Evolutionary conservation across 2,113 vertebrate species (phyloP).

Genomic region (Athene cunicularia): DNA sequence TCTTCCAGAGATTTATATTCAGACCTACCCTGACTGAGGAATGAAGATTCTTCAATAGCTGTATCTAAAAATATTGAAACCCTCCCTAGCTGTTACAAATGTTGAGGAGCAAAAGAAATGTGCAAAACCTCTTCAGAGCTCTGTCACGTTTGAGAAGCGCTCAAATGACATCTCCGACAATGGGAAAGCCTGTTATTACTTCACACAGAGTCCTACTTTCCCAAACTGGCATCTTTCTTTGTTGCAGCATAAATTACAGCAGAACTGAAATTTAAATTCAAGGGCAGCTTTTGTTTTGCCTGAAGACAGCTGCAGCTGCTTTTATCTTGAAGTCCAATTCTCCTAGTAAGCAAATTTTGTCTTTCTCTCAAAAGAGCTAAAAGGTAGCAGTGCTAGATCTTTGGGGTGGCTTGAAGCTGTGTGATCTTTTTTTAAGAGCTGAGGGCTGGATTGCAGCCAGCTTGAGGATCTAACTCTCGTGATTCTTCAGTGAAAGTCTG

Average conservation of each 20-base stretch:
- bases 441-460: not conserved
- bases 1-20: not conserved
- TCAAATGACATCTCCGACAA: conserved; percentile 45
- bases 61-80: conserved; percentile 28
- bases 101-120: not conserved
- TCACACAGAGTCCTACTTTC: conserved; percentile 47
- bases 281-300: conserved; percentile 62
- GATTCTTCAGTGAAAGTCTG: not conserved
- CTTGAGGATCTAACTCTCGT: not conserved
- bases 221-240: conserved; percentile 54
- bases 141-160: not conserved
- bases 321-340: conserved; percentile 52
- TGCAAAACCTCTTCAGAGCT: not conserved
- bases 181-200: conserved; percentile 63
- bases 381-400: conserved; percentile 22
- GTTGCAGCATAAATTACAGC: conserved; percentile 38
- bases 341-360: conserved; percentile 50
- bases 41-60: not conserved
- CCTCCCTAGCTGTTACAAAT: not conserved
- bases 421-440: not conserved
- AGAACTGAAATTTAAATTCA: conserved; percentile 56
- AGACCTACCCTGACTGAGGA: not conserved
- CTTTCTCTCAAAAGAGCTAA: conserved; percentile 27
- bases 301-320: conserved; percentile 59
- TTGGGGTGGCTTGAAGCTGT: not conserved